Evolutionary conservation across 2,888 invertebrate species (phyloP), one percentile per base, ranked within the genome.

Genomic region (Siphlonurus alternatus): DNA sequence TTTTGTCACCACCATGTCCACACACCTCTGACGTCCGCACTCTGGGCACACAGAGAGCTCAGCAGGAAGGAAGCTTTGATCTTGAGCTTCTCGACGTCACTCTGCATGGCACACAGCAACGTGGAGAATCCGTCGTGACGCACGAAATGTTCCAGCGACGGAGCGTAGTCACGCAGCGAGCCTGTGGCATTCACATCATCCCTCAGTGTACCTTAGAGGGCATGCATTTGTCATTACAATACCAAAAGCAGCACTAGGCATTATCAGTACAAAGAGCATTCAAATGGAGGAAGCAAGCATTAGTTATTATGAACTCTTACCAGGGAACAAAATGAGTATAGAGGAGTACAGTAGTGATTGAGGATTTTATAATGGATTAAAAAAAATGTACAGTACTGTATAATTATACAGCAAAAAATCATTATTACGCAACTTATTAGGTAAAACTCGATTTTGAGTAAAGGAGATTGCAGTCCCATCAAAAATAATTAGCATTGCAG

Each of bases 41-140:
- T 74, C 67, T 81, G 76, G 2, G 74, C 70, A 69, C 84, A 83
- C 15, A 91, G 74, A 20, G 83, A 77, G 0, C 80, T 76, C 59
- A 89, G 74, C 63, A 93, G 76, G 75, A 92, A 91, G 10, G 87
- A 82, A 0, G 86, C 81, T 75, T 90, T 92, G 1, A 83, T 82
- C 69, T 83, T 78, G 1, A 87, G 77, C 68, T 83, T 81, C 61
- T 81, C 78, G 59, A 83, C 77, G 0, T 78, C 72, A 20, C 78
- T 78, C 65, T 79, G 76, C 71, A 91, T 77, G 2, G 84, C 80
- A 63, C 80, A 76, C 63, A 83, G 73, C 7, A 92, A 74, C 7
- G 81, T 76, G 2, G 80, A 80, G 67, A 87, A 83, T 0, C 91
- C 92, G 68, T 84, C 85, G 61, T 80, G 76, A 7, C 80, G 74